Percentiles rank a stretch among this genome's conserved stretches.
phyloP scores from a whole-genome alignment of 2,797 vertebrate species.

The Anas georgica region DNA sequence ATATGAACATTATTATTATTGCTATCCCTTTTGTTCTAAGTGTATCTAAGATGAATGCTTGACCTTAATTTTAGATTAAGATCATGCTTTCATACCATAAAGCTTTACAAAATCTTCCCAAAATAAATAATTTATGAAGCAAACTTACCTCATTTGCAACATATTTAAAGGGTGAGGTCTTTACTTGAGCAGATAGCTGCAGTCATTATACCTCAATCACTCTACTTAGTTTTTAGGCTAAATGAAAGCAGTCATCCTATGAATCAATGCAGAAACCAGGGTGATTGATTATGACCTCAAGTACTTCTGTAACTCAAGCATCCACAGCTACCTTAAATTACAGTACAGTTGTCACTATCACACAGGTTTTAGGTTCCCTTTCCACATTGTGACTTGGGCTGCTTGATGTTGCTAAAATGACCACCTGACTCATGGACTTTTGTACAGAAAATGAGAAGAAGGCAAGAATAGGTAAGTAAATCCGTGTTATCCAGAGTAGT shows the following conservation, averaged over 20 bases:
- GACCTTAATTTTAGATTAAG: not conserved
- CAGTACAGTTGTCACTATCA: not conserved
- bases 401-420: not conserved
- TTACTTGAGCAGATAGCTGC: not conserved
- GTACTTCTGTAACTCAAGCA: not conserved
- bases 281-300: not conserved
- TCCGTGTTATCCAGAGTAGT: not conserved
- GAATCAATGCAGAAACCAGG: not conserved
- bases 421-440: not conserved
- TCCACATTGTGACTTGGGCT: not conserved
- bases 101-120: not conserved
- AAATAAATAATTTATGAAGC: not conserved
- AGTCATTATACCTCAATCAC: not conserved
- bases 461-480: not conserved
- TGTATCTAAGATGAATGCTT: not conserved
- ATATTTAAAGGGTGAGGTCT: not conserved
- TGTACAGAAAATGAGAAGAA: not conserved
- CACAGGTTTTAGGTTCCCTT: not conserved
- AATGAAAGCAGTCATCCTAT: not conserved
- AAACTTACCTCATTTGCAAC: not conserved
- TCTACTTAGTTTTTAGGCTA: not conserved
- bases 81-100: not conserved
- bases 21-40: not conserved
- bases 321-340: not conserved
- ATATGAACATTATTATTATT: not conserved